A percentile compares a stretch with the other conserved stretches of the same genome.
phyloP scores from a whole-genome alignment of 1,140 invertebrate genomes.

The Pachypeltis micranthus region DNA sequence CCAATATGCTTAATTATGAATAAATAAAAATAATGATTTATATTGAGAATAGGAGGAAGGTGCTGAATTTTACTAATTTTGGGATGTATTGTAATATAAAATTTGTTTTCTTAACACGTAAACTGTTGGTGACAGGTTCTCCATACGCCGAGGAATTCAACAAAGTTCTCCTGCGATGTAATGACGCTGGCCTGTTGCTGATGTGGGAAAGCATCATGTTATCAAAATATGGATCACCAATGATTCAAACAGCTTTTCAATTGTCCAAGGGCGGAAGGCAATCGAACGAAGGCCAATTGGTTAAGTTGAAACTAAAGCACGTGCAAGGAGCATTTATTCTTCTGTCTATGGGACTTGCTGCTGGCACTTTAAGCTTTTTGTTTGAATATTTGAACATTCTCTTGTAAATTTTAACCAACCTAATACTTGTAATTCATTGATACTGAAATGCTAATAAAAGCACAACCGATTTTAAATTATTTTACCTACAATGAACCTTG shows the following conservation, averaged over 20 bases:
- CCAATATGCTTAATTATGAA: no score
- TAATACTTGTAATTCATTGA: no score
- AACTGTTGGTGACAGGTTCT: slow-evolving; percentile 7
- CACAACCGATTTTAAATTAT: no score
- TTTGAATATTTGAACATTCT: slow-evolving; percentile 7
- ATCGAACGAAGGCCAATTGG: background rate
- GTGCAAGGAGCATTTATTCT: slow-evolving; percentile 18
- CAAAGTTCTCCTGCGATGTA: background rate
- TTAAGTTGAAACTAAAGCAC: slow-evolving; percentile 5
- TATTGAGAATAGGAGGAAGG: no score
- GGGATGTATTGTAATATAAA: no score
- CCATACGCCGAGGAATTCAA: slow-evolving; percentile 14
- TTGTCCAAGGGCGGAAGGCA: background rate
- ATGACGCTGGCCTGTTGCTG: slow-evolving; percentile 12
- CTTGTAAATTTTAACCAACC: no score
- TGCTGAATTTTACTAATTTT: no score
- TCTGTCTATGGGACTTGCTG: background rate
- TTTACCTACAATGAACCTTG: no score
- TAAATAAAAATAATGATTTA: no score
- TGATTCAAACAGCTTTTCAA: slow-evolving; percentile 13
- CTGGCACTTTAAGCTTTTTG: background rate
- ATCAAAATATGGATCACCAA: background rate
- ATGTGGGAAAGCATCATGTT: slow-evolving; percentile 12
- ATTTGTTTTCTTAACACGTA: no score
- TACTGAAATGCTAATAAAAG: no score